Percentiles rank a stretch among this genome's conserved stretches.
Conservation (phyloP, 2,113 vertebrate species). For the Microcebus tavaratra region DNA sequence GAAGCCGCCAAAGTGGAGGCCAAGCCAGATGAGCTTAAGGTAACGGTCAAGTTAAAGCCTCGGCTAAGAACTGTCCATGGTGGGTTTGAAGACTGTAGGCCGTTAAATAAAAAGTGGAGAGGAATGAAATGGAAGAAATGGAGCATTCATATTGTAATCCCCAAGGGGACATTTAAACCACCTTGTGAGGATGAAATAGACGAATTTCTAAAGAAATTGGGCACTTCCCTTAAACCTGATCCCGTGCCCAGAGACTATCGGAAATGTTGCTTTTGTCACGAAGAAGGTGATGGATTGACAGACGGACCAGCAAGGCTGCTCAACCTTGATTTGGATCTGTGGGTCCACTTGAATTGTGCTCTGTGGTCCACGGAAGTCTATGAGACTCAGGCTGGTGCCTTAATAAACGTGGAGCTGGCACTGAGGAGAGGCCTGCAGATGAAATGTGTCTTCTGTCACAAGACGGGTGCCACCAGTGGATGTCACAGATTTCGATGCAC, state of each 20-base stretch:
- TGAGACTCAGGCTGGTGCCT: too few relatives aligned
- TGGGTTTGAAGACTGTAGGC: slow-evolving; percentile 86
- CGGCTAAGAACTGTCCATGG: slow-evolving; percentile 88
- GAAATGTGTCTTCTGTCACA: too few relatives aligned
- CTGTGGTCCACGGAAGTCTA: too few relatives aligned
- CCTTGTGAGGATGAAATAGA: slow-evolving; percentile 93
- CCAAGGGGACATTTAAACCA: slow-evolving; percentile 89
- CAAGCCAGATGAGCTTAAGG: slow-evolving; percentile 93
- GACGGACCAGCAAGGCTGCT: slow-evolving; percentile 96
- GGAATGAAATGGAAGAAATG: slow-evolving; percentile 95
- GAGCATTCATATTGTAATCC: slow-evolving; percentile 91
- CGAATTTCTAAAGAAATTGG: slow-evolving; percentile 89
- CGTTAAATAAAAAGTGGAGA: slow-evolving; percentile 90
- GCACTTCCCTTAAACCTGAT: slow-evolving; percentile 92
- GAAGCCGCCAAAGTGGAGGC: slow-evolving; percentile 89
- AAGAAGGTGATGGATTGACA: slow-evolving; percentile 93
- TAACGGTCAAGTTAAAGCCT: slow-evolving; percentile 96
- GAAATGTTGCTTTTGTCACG: slow-evolving; percentile 96
- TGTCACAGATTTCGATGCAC: too few relatives aligned
- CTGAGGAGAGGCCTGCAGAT: too few relatives aligned
- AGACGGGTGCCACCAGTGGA: too few relatives aligned
- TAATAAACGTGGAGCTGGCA: too few relatives aligned
- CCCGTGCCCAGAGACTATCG: slow-evolving; percentile 92
- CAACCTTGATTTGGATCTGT: slow-evolving; percentile 97
- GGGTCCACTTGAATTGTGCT: slow-evolving; percentile 99